phyloP scores from a whole-genome alignment of 2,113 vertebrate genomes.

The Hirundichthys speculiger region DNA sequence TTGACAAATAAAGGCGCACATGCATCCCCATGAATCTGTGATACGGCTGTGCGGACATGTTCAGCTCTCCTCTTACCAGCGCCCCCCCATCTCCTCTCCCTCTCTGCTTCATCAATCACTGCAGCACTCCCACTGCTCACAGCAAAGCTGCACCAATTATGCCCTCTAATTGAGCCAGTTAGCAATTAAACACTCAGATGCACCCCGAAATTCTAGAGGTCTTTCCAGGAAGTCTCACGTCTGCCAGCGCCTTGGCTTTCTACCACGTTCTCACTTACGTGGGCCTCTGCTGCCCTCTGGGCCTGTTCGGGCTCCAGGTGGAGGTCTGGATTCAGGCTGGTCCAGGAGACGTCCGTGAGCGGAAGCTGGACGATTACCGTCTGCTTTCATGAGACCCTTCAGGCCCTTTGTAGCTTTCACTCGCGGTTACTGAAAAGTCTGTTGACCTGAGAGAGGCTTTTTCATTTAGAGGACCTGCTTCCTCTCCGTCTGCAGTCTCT shows the following conservation, averaged over 20 bases:
- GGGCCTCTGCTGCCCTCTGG: conserved; percentile 5
- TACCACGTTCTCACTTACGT: conserved; percentile 14
- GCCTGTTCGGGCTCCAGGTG: conserved; percentile 3
- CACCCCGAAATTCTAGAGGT: conserved; percentile 54
- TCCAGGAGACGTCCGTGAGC: background rate
- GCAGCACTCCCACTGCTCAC: conserved; percentile 49
- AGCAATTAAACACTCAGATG: conserved; percentile 71
- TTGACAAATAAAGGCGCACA: background rate
- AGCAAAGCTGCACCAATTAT: conserved; percentile 61
- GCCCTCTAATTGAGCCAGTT: conserved; percentile 64
- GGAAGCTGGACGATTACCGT: conserved; percentile 21
- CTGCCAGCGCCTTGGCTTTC: conserved; percentile 36
- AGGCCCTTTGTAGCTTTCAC: conserved; percentile 5
- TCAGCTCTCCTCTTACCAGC: conserved; percentile 9
- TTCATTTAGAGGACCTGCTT: conserved; percentile 45
- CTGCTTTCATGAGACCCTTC: conserved; percentile 10
- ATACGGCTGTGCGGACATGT: conserved; percentile 19
- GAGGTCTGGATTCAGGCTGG: background rate
- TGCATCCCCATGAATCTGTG: background rate
- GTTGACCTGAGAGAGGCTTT: conserved; percentile 29
- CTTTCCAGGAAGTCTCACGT: conserved; percentile 24
- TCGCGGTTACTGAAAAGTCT: conserved; percentile 25
- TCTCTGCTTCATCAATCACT: conserved; percentile 67
- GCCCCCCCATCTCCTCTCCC: conserved; percentile 13
- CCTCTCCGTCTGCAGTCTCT: conserved; percentile 32